Percentiles rank a stretch among this genome's conserved stretches.
Evolutionary conservation across 2,797 vertebrate species (phyloP).

Genomic region (Urocyon cinereoargenteus): DNA sequence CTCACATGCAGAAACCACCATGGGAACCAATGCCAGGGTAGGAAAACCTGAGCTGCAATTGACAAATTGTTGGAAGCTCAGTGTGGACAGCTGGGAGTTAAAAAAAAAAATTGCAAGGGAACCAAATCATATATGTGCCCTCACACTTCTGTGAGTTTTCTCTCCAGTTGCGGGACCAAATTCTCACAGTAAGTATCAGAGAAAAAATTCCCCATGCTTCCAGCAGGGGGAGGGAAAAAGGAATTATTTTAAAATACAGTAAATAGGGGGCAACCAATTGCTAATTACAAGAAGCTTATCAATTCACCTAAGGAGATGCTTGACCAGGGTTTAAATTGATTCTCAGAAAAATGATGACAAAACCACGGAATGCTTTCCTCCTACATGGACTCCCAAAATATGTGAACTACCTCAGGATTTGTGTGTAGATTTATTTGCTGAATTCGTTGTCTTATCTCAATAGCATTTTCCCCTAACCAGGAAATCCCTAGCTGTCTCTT

Average conservation of each 20-base stretch:
- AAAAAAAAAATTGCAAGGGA: neutral
- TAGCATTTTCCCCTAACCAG: neutral
- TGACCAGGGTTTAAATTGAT: neutral
- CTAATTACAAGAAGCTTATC: neutral
- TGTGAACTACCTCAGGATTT: neutral
- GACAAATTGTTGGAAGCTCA: neutral
- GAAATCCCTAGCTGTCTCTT: neutral
- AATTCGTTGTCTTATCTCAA: neutral
- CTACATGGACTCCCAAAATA: neutral
- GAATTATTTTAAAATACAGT: neutral
- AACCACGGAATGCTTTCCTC: neutral
- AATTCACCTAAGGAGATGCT: neutral
- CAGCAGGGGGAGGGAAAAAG: neutral
- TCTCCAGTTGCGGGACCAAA: neutral
- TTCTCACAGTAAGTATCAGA: neutral
- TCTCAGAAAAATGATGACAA: neutral
- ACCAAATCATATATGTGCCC: neutral
- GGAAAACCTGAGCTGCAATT: neutral
- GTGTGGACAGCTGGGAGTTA: neutral
- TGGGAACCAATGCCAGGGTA: neutral
- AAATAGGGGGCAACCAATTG: neutral
- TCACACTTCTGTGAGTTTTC: neutral
- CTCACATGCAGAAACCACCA: neutral
- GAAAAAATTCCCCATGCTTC: neutral
- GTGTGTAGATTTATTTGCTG: conserved; percentile 2